phyloP scores from a whole-genome alignment of 2,888 invertebrate genomes.

The Agrochola circellaris region DNA sequence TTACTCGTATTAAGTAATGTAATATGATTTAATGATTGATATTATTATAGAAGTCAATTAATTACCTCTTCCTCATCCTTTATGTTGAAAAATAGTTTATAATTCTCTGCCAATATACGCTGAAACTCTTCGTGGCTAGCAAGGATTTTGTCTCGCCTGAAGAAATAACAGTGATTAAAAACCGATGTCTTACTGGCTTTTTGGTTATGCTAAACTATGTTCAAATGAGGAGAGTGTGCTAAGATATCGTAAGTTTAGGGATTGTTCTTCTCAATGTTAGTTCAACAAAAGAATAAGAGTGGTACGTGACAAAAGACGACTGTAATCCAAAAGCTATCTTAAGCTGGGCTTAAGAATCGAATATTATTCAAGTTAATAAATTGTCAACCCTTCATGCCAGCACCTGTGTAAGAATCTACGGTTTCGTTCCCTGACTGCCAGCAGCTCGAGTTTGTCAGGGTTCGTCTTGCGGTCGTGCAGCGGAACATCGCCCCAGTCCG shows the following conservation, averaged over 20 bases:
- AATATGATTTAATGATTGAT: background rate
- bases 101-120: constrained; percentile 92
- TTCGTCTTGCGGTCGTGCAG: constrained; percentile 93
- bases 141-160: constrained; percentile 83
- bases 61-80: constrained; percentile 85
- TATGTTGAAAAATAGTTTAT: constrained; percentile 93
- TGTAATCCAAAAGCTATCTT: background rate
- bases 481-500: constrained; percentile 93
- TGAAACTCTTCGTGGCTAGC: constrained; percentile 90
- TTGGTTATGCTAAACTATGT: background rate
- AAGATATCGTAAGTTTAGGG: background rate
- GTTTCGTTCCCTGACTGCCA: constrained; percentile 90
- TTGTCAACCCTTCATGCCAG: background rate
- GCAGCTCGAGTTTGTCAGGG: constrained; percentile 84
- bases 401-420: constrained; percentile 90
- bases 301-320: background rate
- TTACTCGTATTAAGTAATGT: background rate
- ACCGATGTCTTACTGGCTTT: background rate
- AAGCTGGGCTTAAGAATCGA: background rate
- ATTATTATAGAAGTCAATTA: background rate
- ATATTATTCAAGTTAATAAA: background rate
- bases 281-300: background rate
- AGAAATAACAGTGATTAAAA: constrained; percentile 51
- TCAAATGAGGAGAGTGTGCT: background rate
- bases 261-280: background rate